Base-by-base conservation (phyloP, 2,888 invertebrate genomes). In the Cryptosula pallasiana region DNA sequence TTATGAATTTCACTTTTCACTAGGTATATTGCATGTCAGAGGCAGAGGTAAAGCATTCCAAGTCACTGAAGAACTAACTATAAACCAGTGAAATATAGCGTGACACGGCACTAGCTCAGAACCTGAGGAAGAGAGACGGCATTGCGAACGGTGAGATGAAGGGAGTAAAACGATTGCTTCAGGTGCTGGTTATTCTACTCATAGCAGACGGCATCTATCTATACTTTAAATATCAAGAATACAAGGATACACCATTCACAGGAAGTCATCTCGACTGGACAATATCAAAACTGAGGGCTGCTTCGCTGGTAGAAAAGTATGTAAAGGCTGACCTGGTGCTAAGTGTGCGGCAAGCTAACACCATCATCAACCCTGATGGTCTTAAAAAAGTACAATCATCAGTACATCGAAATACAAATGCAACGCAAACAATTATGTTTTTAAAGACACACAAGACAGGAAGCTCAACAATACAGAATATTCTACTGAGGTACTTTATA, bases 361-460 rank as follows among this genome's bases (percentile, higher is more conserved):
- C 32, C 13, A 63, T 63, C 13, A 20, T 63, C 5, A 32, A 63
- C 32, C 32, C 13, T 16, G 9, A 32, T 25, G 34, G 27, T 13
- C 63, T 63, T 34, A 5, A 27, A 32, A 63, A 9, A 5, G 32
- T 27, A 3, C 27, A 32, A 63, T 32, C 63, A 2, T 13, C 9
- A 5, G 32, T 32, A 16, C 20, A 32, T 16, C 9, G n/a, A 3
- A 32, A 32, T 13, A 27, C 20, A 27, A 27, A 63, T 5, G 35
- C 70, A n/a, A 23, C 23, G 1, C 2, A 32, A 5, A n/a, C 70
- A 25, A 69, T 74, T 1, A 36, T 72, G 55, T 72, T 74, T 23
- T 69, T 73, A 25, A 75, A 75, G 58, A 73, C 73, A 13, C 75
- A 75, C 73, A 75, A 75, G 36, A 73, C 75, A 1, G 73, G 72